phyloP scores from a whole-genome alignment of 2,888 invertebrate species.

The Yponomeuta sedellus region DNA sequence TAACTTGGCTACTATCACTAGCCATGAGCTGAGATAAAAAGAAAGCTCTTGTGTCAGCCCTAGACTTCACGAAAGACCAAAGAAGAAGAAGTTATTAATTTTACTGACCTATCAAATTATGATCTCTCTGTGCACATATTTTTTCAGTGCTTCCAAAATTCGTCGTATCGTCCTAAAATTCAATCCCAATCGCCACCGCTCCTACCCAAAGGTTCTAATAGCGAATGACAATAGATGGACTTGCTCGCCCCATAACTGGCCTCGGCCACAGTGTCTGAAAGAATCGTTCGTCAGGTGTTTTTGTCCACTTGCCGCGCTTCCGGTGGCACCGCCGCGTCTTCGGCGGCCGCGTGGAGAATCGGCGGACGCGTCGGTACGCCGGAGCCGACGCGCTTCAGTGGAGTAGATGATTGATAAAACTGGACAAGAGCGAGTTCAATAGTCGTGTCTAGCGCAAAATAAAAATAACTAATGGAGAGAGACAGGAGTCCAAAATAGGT shows the following conservation, averaged over 20 bases:
- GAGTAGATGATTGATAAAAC: slow-evolving; percentile 50
- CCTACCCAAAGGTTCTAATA: background rate
- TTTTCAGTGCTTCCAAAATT: too few relatives aligned
- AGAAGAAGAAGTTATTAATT: too few relatives aligned
- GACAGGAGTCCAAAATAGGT: too few relatives aligned
- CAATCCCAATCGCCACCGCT: background rate
- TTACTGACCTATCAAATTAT: too few relatives aligned
- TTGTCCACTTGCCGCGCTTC: slow-evolving; percentile 72
- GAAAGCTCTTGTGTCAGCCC: too few relatives aligned
- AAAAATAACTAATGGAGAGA: too few relatives aligned
- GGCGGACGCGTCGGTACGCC: slow-evolving; percentile 65
- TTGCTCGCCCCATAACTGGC: slow-evolving; percentile 3
- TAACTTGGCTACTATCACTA: too few relatives aligned
- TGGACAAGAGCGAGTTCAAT: background rate
- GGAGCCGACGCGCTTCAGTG: slow-evolving; percentile 44
- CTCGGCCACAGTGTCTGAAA: slow-evolving; percentile 49
- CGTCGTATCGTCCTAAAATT: background rate
- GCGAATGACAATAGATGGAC: background rate
- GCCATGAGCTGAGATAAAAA: too few relatives aligned
- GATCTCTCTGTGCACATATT: too few relatives aligned
- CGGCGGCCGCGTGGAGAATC: slow-evolving; percentile 68
- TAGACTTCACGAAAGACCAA: too few relatives aligned
- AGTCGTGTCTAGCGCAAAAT: background rate
- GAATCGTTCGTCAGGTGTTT: slow-evolving; percentile 53
- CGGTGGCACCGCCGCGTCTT: slow-evolving; percentile 43